Evolutionary conservation across 2,113 vertebrate species (phyloP).

Genomic region (Cavia porcellus): DNA sequence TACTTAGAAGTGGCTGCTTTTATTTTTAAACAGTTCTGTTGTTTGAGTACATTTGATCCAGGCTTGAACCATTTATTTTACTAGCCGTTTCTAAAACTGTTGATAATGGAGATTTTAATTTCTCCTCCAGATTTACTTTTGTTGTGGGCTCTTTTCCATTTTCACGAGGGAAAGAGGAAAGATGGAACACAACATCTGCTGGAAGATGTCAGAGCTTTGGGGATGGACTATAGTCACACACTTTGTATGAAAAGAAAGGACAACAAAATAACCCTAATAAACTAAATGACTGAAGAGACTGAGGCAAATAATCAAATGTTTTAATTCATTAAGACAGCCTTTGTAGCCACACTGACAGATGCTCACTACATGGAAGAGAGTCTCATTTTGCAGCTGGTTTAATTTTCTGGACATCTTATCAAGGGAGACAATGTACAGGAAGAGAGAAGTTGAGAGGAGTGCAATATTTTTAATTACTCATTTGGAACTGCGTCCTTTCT

Average conservation of each 20-base stretch:
- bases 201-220: slow-evolving; percentile 82
- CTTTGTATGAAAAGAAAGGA: slow-evolving; percentile 55
- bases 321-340: slow-evolving; percentile 75
- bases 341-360: slow-evolving; percentile 79
- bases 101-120: slow-evolving; percentile 57
- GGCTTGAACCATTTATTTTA: slow-evolving; percentile 85
- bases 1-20: slow-evolving; percentile 73
- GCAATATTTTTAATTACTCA: slow-evolving; percentile 59
- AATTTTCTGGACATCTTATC: slow-evolving; percentile 78
- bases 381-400: slow-evolving; percentile 74
- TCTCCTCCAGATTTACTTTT: slow-evolving; percentile 76
- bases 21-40: slow-evolving; percentile 80
- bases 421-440: slow-evolving; percentile 66
- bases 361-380: slow-evolving; percentile 75
- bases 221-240: slow-evolving; percentile 60
- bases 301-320: slow-evolving; percentile 81
- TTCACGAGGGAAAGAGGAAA: slow-evolving; percentile 65
- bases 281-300: slow-evolving; percentile 73
- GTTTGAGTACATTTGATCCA: slow-evolving; percentile 81
- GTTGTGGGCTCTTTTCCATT: slow-evolving; percentile 73
- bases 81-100: slow-evolving; percentile 87
- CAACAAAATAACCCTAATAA: slow-evolving; percentile 3
- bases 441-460: slow-evolving; percentile 30
- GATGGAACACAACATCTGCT: slow-evolving; percentile 82
- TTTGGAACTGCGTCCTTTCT: slow-evolving; percentile 31